Evolutionary conservation across 2,797 vertebrate genomes (phyloP).

Genomic region (Pseudocheirus occidentalis): DNA sequence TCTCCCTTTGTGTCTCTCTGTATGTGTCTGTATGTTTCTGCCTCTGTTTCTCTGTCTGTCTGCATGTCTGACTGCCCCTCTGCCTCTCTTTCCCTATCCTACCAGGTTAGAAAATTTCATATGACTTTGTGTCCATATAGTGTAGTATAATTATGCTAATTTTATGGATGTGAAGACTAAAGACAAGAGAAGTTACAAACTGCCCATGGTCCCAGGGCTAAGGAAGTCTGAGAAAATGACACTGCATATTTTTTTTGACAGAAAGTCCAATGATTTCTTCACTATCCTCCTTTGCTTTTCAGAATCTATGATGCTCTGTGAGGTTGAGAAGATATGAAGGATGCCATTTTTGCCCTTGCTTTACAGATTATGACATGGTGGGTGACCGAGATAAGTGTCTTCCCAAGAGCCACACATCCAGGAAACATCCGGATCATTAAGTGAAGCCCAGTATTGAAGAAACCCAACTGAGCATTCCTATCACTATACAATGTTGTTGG

Average conservation of each 20-base stretch:
- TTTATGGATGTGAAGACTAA: not conserved
- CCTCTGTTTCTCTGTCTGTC: no score
- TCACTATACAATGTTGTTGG: not conserved
- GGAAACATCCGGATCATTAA: not conserved
- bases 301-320: not conserved
- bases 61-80: no score
- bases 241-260: no score
- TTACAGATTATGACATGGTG: not conserved
- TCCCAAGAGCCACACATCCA: not conserved
- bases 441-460: not conserved
- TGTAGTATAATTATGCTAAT: not conserved
- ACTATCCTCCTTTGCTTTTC: no score
- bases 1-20: no score
- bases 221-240: not conserved
- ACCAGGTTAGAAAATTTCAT: not conserved
- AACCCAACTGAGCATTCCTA: not conserved
- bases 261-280: not conserved
- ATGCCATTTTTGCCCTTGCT: not conserved
- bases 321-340: not conserved
- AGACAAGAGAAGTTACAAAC: not conserved
- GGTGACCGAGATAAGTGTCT: not conserved
- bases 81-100: not conserved
- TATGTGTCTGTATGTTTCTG: no score
- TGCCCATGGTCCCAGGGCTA: not conserved
- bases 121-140: not conserved